A percentile compares a stretch with the other conserved stretches of the same genome.
Conservation (phyloP, 2,797 vertebrate genomes). For the Tamandua tetradactyla region DNA sequence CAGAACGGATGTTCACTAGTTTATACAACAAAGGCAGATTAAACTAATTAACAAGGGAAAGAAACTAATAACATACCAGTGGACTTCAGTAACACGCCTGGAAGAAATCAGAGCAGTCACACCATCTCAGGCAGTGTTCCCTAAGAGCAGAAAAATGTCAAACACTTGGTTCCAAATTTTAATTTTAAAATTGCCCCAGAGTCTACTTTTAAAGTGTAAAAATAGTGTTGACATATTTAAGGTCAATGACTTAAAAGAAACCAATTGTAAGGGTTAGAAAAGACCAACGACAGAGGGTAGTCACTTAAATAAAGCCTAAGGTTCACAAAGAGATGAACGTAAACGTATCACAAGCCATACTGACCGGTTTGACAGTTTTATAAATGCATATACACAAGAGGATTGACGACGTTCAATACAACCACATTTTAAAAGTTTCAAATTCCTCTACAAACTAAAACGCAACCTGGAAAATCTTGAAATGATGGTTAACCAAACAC, state of each 20-base stretch:
- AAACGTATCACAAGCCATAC: neutral
- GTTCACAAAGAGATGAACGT: neutral
- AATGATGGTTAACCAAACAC: neutral
- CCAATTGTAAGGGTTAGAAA: constrained; percentile 28
- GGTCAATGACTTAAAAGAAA: constrained; percentile 55
- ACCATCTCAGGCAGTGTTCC: constrained; percentile 8
- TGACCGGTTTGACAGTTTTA: neutral
- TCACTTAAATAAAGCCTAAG: neutral
- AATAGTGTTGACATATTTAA: constrained; percentile 60
- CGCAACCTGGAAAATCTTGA: constrained; percentile 33
- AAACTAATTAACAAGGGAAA: constrained; percentile 40
- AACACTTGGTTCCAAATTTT: constrained; percentile 58
- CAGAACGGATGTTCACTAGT: constrained; percentile 18
- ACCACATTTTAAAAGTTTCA: constrained; percentile 41
- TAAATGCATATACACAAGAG: neutral
- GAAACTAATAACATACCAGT: neutral
- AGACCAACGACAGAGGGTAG: constrained; percentile 22
- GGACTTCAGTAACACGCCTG: neutral
- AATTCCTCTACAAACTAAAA: constrained; percentile 57
- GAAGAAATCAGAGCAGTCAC: constrained; percentile 48
- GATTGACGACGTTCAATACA: neutral
- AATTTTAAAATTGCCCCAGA: constrained; percentile 62
- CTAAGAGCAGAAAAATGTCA: constrained; percentile 48
- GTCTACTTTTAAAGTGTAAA: constrained; percentile 69
- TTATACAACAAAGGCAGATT: neutral